Evolutionary conservation across 2,113 vertebrate genomes (phyloP).

Genomic region (Gymnarchus niloticus): DNA sequence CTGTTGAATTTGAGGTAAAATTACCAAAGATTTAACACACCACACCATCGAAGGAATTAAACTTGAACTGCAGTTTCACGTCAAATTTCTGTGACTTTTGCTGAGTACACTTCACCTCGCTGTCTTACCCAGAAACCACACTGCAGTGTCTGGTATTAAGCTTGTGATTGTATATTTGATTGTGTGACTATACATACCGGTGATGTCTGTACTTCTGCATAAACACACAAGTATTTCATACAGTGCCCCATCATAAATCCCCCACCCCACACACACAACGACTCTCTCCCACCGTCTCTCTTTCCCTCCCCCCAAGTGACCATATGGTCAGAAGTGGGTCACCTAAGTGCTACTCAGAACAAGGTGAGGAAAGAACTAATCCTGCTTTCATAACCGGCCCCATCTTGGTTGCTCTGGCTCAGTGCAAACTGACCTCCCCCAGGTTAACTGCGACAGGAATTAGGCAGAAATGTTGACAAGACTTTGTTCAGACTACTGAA

Average conservation of each 20-base stretch:
- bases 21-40: neutral
- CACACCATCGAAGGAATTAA: neutral
- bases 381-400: constrained; percentile 31
- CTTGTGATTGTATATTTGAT: neutral
- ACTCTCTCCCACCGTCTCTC: neutral
- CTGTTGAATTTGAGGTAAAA: neutral
- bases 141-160: neutral
- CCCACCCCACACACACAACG: no score
- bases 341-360: constrained; percentile 15
- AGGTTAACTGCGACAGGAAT: constrained; percentile 13
- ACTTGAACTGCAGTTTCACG: neutral
- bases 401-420: no score
- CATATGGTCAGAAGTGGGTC: constrained; percentile 31
- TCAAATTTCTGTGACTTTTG: neutral
- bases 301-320: no score
- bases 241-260: no score
- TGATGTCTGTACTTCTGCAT: no score
- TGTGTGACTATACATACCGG: neutral
- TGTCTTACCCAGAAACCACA: no score
- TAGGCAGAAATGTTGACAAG: neutral
- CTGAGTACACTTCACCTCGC: no score
- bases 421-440: constrained; percentile 17
- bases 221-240: no score
- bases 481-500: neutral
- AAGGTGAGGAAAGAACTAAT: constrained; percentile 35